These are phyloP conservation scores for Girardinichthys multiradiatus DNA, from an alignment of 2,113 vertebrate species.

Conservation along the genomic window DNA sequence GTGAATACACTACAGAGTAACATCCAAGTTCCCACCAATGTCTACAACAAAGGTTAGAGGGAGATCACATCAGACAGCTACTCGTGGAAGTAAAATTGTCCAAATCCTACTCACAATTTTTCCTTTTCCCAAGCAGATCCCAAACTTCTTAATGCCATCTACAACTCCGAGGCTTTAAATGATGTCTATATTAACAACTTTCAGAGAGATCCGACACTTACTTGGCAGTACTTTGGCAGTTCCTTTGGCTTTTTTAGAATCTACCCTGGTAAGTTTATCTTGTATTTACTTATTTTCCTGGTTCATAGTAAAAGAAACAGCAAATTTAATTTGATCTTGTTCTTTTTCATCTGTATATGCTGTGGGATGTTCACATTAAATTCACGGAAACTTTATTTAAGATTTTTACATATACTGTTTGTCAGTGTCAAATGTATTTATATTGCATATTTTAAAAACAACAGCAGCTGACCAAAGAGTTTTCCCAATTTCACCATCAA, in stretches of 20 bases:
- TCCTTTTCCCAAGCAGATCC: slow-evolving; percentile 80
- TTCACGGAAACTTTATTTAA: no score
- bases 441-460: no score
- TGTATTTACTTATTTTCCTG: neutral
- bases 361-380: no score
- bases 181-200: slow-evolving; percentile 92
- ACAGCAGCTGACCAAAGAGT: no score
- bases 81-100: neutral
- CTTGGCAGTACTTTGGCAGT: slow-evolving; percentile 98
- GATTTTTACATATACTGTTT: no score
- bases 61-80: neutral
- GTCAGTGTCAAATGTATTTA: no score
- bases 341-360: neutral
- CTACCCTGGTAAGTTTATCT: slow-evolving; percentile 86
- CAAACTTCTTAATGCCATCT: slow-evolving; percentile 92
- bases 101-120: neutral
- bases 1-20: slow-evolving; percentile 92
- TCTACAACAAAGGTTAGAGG: slow-evolving; percentile 94
- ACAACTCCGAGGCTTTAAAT: slow-evolving; percentile 97
- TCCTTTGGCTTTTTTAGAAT: slow-evolving; percentile 95
- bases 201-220: slow-evolving; percentile 91
- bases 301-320: neutral
- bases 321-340: no score
- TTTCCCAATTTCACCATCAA: no score
- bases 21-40: slow-evolving; percentile 95